phyloP scores from a whole-genome alignment of 2,113 vertebrate genomes.

The Odocoileus hemionus region DNA sequence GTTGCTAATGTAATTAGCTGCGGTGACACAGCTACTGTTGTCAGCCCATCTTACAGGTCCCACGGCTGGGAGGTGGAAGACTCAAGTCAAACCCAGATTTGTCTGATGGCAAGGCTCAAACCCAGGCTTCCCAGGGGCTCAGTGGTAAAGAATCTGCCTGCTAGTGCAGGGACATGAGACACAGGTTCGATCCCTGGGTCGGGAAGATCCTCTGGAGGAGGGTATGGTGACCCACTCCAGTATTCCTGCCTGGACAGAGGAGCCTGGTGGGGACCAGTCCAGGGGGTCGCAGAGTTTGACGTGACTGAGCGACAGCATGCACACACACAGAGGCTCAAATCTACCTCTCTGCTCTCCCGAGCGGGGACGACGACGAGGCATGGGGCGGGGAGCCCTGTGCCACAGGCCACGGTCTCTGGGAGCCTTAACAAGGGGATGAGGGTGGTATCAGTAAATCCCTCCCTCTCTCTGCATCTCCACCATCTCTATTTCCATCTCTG shows the following conservation, averaged over 20 bases:
- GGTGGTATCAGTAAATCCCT: neutral
- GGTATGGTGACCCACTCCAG: neutral
- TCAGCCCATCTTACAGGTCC: neutral
- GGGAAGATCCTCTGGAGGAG: neutral
- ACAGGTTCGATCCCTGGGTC: neutral
- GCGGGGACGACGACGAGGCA: accelerated
- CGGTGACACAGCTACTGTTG: accelerated
- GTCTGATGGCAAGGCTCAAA: too few species aligned
- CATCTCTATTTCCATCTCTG: neutral
- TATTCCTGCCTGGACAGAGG: neutral
- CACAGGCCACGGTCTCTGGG: neutral
- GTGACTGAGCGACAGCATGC: neutral
- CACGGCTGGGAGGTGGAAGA: neutral
- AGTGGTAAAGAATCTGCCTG: neutral
- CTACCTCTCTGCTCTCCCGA: accelerated
- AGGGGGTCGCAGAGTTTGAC: neutral
- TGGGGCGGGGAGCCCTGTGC: accelerated
- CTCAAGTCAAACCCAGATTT: neutral
- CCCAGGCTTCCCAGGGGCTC: neutral
- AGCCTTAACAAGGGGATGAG: neutral
- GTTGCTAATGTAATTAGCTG: neutral
- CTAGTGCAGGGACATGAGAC: neutral
- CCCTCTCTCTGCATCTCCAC: neutral
- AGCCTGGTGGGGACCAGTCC: neutral
- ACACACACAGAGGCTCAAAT: accelerated